phyloP scores from a whole-genome alignment of 2,888 invertebrate genomes.

The Xanthia icteritia region DNA sequence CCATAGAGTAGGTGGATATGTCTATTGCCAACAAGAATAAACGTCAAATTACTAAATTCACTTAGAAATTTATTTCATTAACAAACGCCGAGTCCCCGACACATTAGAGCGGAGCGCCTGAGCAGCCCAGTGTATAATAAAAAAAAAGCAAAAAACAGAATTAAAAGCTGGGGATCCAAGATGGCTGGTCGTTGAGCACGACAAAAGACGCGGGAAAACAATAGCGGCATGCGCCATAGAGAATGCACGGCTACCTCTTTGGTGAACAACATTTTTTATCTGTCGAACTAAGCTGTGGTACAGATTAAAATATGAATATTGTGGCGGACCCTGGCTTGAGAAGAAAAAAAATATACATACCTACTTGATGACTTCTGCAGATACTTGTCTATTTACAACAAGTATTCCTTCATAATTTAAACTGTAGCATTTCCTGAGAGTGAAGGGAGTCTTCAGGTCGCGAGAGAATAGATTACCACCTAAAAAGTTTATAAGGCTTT shows the following conservation, averaged over 20 bases:
- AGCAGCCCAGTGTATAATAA: background rate
- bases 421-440: background rate
- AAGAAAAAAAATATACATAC: too few species aligned
- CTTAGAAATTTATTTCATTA: background rate
- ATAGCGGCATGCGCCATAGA: slow-evolving; percentile 74
- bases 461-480: background rate
- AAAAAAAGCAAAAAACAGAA: slow-evolving; percentile 46
- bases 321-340: background rate
- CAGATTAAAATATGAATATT: slow-evolving; percentile 22
- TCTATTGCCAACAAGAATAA: background rate
- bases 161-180: slow-evolving; percentile 68
- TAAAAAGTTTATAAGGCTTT: background rate
- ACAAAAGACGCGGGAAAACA: slow-evolving; percentile 83
- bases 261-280: slow-evolving; percentile 56
- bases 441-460: background rate
- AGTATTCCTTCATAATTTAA: background rate
- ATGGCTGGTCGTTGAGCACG: slow-evolving; percentile 70
- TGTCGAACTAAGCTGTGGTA: slow-evolving; percentile 16
- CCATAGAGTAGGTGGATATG: background rate
- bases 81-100: background rate
- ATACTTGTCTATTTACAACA: background rate
- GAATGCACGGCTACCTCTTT: slow-evolving; percentile 72
- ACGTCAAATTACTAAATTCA: background rate
- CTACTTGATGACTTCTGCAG: background rate
- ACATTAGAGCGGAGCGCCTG: background rate